Evolutionary conservation across 2,113 vertebrate species (phyloP).

Genomic region (Mirza zaza): DNA sequence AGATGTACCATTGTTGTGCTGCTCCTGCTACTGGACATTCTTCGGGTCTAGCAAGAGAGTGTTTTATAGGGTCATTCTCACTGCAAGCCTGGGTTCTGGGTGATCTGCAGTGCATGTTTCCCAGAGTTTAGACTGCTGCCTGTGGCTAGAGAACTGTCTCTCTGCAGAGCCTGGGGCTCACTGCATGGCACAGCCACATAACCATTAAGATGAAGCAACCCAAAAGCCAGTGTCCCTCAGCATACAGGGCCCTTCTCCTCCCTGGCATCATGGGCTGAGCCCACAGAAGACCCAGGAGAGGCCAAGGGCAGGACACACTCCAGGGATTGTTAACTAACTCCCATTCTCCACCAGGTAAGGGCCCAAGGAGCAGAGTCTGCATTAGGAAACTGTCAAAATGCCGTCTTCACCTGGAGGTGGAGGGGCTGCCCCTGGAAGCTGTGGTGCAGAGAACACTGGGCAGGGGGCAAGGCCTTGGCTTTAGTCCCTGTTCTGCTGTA

Average conservation of each 20-base stretch:
- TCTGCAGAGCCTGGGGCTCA: background rate
- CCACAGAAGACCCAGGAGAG: background rate
- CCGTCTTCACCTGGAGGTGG: background rate
- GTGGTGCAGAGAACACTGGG: background rate
- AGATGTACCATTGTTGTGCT: background rate
- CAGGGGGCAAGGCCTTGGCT: background rate
- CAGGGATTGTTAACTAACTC: background rate
- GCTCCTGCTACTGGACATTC: background rate
- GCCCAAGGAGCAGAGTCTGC: background rate
- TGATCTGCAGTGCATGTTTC: background rate
- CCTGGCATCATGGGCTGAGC: background rate
- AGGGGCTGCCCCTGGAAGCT: background rate
- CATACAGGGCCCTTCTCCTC: background rate
- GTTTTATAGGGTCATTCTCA: background rate
- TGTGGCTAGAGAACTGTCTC: background rate
- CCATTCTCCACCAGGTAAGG: background rate
- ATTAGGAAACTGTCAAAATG: background rate
- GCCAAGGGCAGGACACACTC: background rate
- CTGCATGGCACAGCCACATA: background rate
- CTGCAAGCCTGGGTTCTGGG: background rate
- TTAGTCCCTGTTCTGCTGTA: background rate
- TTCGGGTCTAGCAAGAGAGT: background rate
- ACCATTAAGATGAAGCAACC: background rate
- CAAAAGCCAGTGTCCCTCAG: background rate
- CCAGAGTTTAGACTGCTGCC: background rate